Evolutionary conservation across 1,140 invertebrate species (phyloP).

Genomic region (Holcopasites calliopsidis): DNA sequence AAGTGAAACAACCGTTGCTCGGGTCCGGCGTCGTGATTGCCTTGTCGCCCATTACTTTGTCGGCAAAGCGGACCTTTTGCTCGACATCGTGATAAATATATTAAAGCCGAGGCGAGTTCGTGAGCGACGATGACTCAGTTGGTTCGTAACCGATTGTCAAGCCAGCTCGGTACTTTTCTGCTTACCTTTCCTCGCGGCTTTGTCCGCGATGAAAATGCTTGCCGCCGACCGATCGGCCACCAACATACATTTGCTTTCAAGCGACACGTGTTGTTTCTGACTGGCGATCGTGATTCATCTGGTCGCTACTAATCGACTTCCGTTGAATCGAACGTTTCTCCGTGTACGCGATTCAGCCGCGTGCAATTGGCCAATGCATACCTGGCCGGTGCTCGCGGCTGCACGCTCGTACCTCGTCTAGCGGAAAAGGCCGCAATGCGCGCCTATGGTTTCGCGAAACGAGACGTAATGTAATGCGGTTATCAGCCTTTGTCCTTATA

Average conservation of each 20-base stretch:
- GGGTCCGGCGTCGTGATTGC: constrained; percentile 29
- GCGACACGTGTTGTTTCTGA: constrained; percentile 44
- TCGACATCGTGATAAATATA: constrained; percentile 44
- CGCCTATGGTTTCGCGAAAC: neutral
- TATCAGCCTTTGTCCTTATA: neutral
- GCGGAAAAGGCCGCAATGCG: constrained; percentile 11
- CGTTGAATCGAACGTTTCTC: constrained; percentile 37
- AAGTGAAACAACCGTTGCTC: neutral
- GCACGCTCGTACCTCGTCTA: neutral
- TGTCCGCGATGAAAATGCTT: neutral
- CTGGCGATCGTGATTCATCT: constrained; percentile 45
- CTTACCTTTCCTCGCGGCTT: neutral
- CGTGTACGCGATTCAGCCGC: constrained; percentile 14
- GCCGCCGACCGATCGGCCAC: constrained; percentile 6
- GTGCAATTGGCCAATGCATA: constrained; percentile 38
- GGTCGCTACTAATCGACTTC: constrained; percentile 43
- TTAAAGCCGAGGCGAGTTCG: constrained; percentile 37
- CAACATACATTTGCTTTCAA: constrained; percentile 47
- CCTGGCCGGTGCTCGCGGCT: neutral
- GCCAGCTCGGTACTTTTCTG: neutral
- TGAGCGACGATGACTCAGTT: constrained; percentile 49
- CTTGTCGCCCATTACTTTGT: constrained; percentile 36
- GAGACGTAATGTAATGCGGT: neutral
- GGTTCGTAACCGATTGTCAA: constrained; percentile 28
- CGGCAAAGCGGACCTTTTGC: constrained; percentile 38